These are phyloP conservation scores for Heliconius aoede DNA, from an alignment of 2,888 invertebrate genomes.

Conservation along the genomic window DNA sequence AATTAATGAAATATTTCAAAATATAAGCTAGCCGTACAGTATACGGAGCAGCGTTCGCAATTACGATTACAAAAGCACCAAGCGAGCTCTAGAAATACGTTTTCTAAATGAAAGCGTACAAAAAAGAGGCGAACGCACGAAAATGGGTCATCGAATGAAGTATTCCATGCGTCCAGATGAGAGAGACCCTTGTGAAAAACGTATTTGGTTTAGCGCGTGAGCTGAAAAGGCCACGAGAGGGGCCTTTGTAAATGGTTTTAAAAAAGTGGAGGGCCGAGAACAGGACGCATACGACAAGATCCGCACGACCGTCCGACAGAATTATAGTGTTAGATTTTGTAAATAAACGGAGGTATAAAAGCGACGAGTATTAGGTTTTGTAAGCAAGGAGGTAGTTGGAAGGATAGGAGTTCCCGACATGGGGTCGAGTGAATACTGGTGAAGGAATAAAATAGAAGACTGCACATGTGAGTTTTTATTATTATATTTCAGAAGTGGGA, in stretches of 20 bases:
- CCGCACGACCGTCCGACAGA: slow-evolving; percentile 54
- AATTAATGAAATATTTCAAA: slow-evolving; percentile 41
- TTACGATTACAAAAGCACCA: slow-evolving; percentile 60
- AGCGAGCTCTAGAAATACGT: slow-evolving; percentile 58
- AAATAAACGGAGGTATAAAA: too few relatives aligned
- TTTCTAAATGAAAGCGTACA: slow-evolving; percentile 60
- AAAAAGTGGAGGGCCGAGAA: slow-evolving; percentile 44
- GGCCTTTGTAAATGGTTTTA: slow-evolving; percentile 48
- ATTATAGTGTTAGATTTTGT: too few relatives aligned
- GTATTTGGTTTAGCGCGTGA: slow-evolving; percentile 42
- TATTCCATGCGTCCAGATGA: slow-evolving; percentile 57
- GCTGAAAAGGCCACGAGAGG: slow-evolving; percentile 42
- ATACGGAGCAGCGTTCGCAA: slow-evolving; percentile 50
- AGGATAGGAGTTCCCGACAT: too few relatives aligned
- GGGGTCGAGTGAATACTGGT: too few relatives aligned
- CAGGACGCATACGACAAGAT: slow-evolving; percentile 57
- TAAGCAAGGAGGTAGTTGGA: too few relatives aligned
- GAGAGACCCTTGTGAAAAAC: slow-evolving; percentile 49
- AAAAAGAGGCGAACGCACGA: slow-evolving; percentile 62
- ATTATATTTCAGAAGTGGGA: too few relatives aligned
- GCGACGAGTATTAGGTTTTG: too few relatives aligned
- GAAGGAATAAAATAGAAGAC: too few relatives aligned
- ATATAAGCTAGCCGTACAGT: slow-evolving; percentile 38
- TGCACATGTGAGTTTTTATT: too few relatives aligned
- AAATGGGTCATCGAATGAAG: slow-evolving; percentile 71